phyloP scores from a whole-genome alignment of 2,113 vertebrate species.

The Takifugu flavidus region DNA sequence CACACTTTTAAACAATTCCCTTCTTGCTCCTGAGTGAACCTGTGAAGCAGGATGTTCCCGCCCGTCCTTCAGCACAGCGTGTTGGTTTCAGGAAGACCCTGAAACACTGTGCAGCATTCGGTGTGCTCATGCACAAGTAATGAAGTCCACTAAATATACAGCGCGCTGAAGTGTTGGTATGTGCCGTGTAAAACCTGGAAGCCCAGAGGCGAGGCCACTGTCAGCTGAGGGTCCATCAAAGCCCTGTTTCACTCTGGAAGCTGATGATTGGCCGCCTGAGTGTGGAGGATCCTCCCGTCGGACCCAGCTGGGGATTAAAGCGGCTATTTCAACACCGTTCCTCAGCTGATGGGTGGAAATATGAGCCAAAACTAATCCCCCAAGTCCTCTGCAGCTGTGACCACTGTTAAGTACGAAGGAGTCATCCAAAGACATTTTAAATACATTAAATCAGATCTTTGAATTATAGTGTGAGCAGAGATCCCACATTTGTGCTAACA shows the following conservation, averaged over 20 bases:
- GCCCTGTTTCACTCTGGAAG: slow-evolving; percentile 21
- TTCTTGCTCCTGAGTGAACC: too few species aligned
- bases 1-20: too few species aligned
- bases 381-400: slow-evolving; percentile 82
- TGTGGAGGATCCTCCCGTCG: slow-evolving; percentile 40
- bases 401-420: slow-evolving; percentile 55
- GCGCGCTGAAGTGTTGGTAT: slow-evolving; percentile 48
- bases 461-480: slow-evolving; percentile 5
- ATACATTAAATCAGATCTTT: slow-evolving; percentile 32
- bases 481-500: neutral
- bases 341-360: slow-evolving; percentile 74
- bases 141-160: slow-evolving; percentile 55
- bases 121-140: slow-evolving; percentile 24
- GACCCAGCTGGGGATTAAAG: slow-evolving; percentile 57
- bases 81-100: slow-evolving; percentile 18
- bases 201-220: slow-evolving; percentile 42
- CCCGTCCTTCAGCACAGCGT: too few species aligned
- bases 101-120: slow-evolving; percentile 23
- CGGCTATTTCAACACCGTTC: slow-evolving; percentile 75
- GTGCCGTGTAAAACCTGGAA: slow-evolving; percentile 21
- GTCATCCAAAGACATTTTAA: slow-evolving; percentile 52
- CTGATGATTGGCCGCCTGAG: slow-evolving; percentile 40
- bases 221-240: slow-evolving; percentile 51
- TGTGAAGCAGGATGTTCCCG: too few species aligned
- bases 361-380: slow-evolving; percentile 73